phyloP scores from a whole-genome alignment of 1,140 invertebrate species.

The Theocolax elegans region DNA sequence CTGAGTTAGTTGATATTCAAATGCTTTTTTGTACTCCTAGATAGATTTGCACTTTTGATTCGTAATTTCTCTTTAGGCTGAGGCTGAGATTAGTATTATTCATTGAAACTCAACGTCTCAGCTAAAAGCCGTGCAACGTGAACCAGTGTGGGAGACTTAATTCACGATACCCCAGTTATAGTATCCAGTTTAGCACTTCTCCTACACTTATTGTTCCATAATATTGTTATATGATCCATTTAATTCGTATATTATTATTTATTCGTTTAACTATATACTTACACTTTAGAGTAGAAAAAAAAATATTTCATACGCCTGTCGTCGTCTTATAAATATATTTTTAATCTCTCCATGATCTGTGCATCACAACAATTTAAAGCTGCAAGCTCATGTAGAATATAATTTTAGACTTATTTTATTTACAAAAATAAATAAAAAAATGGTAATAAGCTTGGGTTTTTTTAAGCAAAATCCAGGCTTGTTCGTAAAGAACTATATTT shows the following conservation, averaged over 20 bases:
- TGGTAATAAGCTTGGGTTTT: no score
- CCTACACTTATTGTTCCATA: constrained; percentile 32
- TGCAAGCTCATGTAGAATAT: constrained; percentile 29
- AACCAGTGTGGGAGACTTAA: constrained; percentile 30
- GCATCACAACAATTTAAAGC: constrained; percentile 14
- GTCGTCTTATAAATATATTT: constrained; percentile 36
- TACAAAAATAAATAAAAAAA: no score
- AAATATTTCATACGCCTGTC: constrained; percentile 19
- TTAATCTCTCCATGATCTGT: constrained; percentile 30
- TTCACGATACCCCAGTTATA: constrained; percentile 18
- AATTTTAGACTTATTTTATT: constrained; percentile 41
- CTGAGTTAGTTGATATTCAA: constrained; percentile 26
- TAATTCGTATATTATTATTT: constrained; percentile 40
- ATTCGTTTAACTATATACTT: constrained; percentile 36
- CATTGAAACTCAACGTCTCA: constrained; percentile 30
- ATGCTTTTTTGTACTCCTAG: constrained; percentile 31
- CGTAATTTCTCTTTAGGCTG: neutral
- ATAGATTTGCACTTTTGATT: constrained; percentile 36
- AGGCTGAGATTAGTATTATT: constrained; percentile 44
- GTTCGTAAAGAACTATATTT: constrained; percentile 27
- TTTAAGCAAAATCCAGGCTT: constrained; percentile 18
- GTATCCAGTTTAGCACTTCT: constrained; percentile 24
- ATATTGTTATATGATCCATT: constrained; percentile 38
- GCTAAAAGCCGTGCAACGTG: constrained; percentile 12
- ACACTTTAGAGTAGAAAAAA: constrained; percentile 35